Percentiles rank a stretch among this genome's conserved stretches.
Evolutionary conservation across 2,113 vertebrate genomes (phyloP).

Genomic region (Spea bombifrons): DNA sequence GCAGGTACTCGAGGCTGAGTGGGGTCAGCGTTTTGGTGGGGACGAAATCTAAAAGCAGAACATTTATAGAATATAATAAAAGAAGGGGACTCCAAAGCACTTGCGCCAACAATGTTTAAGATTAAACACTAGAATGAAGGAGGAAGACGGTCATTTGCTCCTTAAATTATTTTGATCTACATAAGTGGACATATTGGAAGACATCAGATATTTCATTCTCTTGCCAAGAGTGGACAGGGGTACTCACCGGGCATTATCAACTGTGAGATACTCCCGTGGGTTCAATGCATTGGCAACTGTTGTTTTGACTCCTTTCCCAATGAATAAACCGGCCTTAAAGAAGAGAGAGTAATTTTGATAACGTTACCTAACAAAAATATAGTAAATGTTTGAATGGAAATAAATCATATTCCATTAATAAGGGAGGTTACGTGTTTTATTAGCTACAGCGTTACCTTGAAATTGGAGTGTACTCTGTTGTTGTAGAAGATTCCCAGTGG

Average conservation of each 20-base stretch:
- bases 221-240: not conserved
- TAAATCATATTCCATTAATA: not conserved
- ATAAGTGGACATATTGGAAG: too few species aligned
- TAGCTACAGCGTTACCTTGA: constrained; percentile 48
- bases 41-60: constrained; percentile 53
- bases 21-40: constrained; percentile 60
- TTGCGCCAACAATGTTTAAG: too few species aligned
- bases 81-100: too few species aligned
- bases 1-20: constrained; percentile 55
- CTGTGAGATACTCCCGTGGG: constrained; percentile 58
- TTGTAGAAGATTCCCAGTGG: constrained; percentile 56
- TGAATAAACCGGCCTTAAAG: constrained; percentile 59
- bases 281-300: constrained; percentile 53
- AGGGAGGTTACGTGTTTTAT: not conserved
- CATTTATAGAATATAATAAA: too few species aligned
- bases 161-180: too few species aligned
- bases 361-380: not conserved
- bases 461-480: constrained; percentile 59
- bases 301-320: constrained; percentile 58
- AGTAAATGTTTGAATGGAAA: not conserved
- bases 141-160: too few species aligned
- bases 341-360: not conserved
- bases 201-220: too few species aligned
- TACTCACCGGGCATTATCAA: constrained; percentile 58
- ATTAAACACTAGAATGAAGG: too few species aligned